phyloP scores from a whole-genome alignment of 2,797 vertebrate genomes.

The Cercopithecus diana region DNA sequence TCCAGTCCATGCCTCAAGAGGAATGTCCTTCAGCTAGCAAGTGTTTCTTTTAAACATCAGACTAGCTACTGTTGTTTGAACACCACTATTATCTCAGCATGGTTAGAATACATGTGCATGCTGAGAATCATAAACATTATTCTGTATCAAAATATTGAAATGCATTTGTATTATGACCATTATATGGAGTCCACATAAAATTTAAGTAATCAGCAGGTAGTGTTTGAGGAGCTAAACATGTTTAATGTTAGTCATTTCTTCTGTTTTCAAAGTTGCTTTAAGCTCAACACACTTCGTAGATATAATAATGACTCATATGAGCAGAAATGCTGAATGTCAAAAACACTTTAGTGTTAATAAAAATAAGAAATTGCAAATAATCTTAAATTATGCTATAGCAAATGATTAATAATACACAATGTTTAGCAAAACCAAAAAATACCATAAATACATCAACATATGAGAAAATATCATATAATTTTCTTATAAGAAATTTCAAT shows the following conservation, averaged over 20 bases:
- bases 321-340: slow-evolving; percentile 54
- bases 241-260: slow-evolving; percentile 73
- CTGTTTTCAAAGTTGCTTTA: slow-evolving; percentile 61
- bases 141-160: slow-evolving; percentile 31
- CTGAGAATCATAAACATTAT: slow-evolving; percentile 32
- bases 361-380: not conserved
- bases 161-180: not conserved
- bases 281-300: slow-evolving; percentile 54
- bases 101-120: not conserved
- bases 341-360: not conserved
- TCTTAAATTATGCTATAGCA: not conserved
- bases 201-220: slow-evolving; percentile 4
- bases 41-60: slow-evolving; percentile 77
- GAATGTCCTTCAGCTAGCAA: slow-evolving; percentile 67
- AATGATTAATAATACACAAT: not conserved
- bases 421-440: slow-evolving; percentile 8
- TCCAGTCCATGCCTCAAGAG: slow-evolving; percentile 72
- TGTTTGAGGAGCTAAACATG: not conserved
- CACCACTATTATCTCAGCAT: slow-evolving; percentile 37
- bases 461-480: not conserved
- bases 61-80: slow-evolving; percentile 77
- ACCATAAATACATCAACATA: not conserved
- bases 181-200: not conserved
- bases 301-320: slow-evolving; percentile 28
- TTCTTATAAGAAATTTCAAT: too few relatives aligned